phyloP scores from a whole-genome alignment of 2,888 invertebrate species.

The Hydroisotoma schaefferi region DNA sequence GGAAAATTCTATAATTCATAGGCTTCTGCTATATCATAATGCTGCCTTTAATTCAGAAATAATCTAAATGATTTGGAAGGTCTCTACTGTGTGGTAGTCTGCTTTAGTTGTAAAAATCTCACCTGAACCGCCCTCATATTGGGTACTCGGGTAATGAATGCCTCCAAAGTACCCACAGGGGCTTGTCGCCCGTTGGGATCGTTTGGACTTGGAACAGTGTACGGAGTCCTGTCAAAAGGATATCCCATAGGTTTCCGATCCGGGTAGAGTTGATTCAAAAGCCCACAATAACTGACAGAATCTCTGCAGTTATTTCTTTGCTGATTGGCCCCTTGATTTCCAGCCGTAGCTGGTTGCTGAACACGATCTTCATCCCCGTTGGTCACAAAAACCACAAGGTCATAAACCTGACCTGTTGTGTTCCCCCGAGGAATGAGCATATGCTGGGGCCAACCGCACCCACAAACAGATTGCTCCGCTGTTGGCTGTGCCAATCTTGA shows the following conservation, averaged over 20 bases:
- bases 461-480: slow-evolving; percentile 61
- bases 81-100: no score
- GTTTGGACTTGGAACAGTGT: slow-evolving; percentile 11
- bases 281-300: slow-evolving; percentile 74
- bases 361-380: slow-evolving; percentile 49
- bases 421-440: slow-evolving; percentile 72
- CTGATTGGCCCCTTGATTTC: background rate
- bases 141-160: slow-evolving; percentile 23
- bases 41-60: no score
- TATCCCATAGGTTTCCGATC: slow-evolving; percentile 68
- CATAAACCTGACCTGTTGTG: slow-evolving; percentile 56
- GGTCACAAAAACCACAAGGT: slow-evolving; percentile 50
- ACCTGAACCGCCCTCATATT: slow-evolving; percentile 37
- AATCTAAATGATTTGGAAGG: no score
- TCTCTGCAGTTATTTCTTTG: no score
- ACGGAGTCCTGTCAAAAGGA: slow-evolving; percentile 36
- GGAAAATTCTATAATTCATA: no score
- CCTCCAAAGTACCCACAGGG: slow-evolving; percentile 27
- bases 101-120: no score
- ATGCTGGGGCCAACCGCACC: slow-evolving; percentile 84
- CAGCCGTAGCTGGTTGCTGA: background rate
- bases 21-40: no score
- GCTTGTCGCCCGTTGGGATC: slow-evolving; percentile 19
- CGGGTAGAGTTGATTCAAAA: slow-evolving; percentile 72
- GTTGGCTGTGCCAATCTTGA: slow-evolving; percentile 61